phyloP scores from a whole-genome alignment of 2,113 vertebrate genomes.

The Terrapene triunguis region DNA sequence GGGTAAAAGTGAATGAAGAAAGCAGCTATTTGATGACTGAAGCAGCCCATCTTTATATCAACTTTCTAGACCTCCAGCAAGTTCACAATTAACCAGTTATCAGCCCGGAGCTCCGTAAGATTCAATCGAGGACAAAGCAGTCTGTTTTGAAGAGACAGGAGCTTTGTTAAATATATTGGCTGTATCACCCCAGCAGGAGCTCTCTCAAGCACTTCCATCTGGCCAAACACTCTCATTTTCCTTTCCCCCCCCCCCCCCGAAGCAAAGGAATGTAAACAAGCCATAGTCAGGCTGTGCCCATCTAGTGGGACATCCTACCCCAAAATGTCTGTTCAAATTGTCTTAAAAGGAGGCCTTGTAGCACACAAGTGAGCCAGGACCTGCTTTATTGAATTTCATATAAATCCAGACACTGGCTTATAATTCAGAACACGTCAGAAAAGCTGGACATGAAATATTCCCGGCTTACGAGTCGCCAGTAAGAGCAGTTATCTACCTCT shows the following conservation, averaged over 20 bases:
- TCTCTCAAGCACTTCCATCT: neutral
- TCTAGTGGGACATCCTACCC: neutral
- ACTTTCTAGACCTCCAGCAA: neutral
- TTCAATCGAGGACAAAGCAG: slow-evolving; percentile 14
- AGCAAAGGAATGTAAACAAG: slow-evolving; percentile 6
- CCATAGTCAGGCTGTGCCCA: neutral
- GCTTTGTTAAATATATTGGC: neutral
- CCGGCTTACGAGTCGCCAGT: neutral
- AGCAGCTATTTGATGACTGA: neutral
- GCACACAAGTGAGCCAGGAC: neutral
- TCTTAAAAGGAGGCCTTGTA: neutral
- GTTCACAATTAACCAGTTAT: neutral
- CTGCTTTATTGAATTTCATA: slow-evolving; percentile 13
- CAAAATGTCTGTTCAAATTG: slow-evolving; percentile 23
- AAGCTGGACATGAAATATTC: neutral
- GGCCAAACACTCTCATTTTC: neutral
- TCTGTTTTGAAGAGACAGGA: neutral
- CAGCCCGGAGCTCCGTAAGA: neutral
- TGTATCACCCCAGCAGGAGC: neutral
- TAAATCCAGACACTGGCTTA: neutral
- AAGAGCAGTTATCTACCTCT: neutral
- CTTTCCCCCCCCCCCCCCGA: neutral
- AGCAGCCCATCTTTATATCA: neutral
- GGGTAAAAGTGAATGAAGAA: neutral
- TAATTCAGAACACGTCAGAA: neutral